These are phyloP conservation scores for Neoarius graeffei DNA, from an alignment of 2,113 vertebrate genomes.

Conservation along the genomic window DNA sequence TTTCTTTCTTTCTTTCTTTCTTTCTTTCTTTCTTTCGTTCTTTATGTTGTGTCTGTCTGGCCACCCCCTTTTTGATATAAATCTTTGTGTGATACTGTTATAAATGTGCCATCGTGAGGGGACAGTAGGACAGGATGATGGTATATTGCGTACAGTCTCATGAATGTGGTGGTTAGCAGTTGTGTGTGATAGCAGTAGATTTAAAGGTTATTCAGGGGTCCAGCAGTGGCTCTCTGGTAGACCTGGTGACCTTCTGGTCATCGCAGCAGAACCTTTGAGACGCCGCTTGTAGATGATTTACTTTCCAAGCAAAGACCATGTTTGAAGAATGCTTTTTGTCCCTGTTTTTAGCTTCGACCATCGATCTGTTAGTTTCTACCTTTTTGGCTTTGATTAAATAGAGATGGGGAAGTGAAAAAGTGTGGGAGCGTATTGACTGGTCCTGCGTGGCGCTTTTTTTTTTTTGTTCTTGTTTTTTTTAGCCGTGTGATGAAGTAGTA, in stretches of 20 bases:
- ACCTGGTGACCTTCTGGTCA: neutral
- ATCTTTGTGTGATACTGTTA: neutral
- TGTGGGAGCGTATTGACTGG: slow-evolving; percentile 34
- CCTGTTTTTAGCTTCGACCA: neutral
- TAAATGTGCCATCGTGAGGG: neutral
- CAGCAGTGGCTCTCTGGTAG: neutral
- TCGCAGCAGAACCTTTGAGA: neutral
- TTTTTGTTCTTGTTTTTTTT: neutral
- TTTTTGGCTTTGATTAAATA: slow-evolving; percentile 5
- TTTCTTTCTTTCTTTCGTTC: neutral
- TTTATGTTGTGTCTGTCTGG: neutral
- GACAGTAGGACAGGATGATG: too few species aligned
- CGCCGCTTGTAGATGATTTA: neutral
- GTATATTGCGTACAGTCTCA: neutral
- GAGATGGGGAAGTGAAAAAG: neutral
- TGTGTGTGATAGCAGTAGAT: neutral
- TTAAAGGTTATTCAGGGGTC: neutral
- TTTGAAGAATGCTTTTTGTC: neutral
- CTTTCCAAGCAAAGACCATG: neutral
- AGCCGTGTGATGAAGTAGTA: slow-evolving; percentile 56
- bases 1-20: too few species aligned
- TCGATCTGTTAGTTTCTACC: neutral
- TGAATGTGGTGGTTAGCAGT: neutral
- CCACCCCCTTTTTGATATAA: neutral
- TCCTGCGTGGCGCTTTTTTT: neutral